Evolutionary conservation across 2,888 invertebrate genomes (phyloP).

Genomic region (Calameuta filiformis): DNA sequence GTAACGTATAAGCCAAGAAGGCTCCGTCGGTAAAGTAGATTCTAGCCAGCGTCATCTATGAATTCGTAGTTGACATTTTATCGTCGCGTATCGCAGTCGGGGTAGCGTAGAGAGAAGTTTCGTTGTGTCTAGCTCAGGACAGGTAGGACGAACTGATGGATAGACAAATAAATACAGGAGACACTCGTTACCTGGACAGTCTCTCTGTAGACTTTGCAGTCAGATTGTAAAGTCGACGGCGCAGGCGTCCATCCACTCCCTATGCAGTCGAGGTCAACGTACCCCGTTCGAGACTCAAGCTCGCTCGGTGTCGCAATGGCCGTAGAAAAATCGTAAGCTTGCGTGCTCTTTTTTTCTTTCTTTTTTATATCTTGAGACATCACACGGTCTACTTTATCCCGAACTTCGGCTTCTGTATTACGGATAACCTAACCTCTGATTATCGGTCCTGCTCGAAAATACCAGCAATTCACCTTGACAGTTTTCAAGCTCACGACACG

Average conservation of each 20-base stretch:
- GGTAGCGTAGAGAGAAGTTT: not conserved
- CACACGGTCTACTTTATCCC: not conserved
- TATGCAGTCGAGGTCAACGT: not conserved
- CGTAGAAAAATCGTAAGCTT: not conserved
- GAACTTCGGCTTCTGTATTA: not conserved
- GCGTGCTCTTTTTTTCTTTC: not conserved
- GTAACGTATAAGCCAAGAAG: not conserved
- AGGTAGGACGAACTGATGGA: not conserved
- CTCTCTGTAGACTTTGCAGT: not conserved
- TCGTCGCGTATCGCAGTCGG: not conserved
- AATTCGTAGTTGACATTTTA: not conserved
- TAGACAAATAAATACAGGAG: not conserved
- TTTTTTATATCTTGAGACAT: not conserved
- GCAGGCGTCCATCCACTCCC: not conserved
- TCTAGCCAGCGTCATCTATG: not conserved
- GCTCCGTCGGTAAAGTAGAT: not conserved
- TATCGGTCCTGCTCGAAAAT: not conserved
- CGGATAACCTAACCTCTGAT: not conserved
- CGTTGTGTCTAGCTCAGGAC: not conserved
- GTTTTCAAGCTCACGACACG: not conserved
- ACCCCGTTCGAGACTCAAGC: not conserved
- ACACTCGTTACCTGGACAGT: not conserved
- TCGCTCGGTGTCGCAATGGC: not conserved
- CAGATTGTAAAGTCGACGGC: not conserved
- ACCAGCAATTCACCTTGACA: not conserved